These are phyloP conservation scores for Eudemis profundana DNA, from an alignment of 2,888 invertebrate genomes.

Conservation along the genomic window DNA sequence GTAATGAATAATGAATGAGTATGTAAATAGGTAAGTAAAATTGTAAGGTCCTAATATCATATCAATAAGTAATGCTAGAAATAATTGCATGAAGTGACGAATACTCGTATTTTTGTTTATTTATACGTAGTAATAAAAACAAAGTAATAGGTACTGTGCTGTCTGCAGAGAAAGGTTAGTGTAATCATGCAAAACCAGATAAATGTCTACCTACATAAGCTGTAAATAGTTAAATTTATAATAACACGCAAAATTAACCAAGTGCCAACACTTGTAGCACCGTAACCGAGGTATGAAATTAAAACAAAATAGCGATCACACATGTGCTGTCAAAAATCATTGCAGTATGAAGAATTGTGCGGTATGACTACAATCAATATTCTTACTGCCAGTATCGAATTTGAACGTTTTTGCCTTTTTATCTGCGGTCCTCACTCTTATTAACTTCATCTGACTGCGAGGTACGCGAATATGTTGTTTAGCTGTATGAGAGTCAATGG, in stretches of 20 bases:
- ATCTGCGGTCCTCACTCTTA: constrained; percentile 86
- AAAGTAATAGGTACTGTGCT: neutral
- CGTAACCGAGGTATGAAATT: constrained; percentile 56
- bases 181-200: constrained; percentile 46
- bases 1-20: too few species aligned
- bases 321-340: constrained; percentile 65
- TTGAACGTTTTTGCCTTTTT: constrained; percentile 84
- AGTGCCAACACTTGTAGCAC: constrained; percentile 45
- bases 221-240: constrained; percentile 9
- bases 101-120: neutral
- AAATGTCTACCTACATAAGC: constrained; percentile 38
- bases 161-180: constrained; percentile 19
- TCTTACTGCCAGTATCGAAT: constrained; percentile 88
- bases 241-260: constrained; percentile 26
- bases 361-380: constrained; percentile 51
- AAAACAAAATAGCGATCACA: constrained; percentile 60
- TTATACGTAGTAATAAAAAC: neutral
- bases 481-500: constrained; percentile 71
- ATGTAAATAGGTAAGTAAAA: too few species aligned
- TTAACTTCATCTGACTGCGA: constrained; percentile 87
- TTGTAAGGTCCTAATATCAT: too few species aligned
- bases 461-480: constrained; percentile 76
- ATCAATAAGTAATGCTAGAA: too few species aligned
- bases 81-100: too few species aligned
- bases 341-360: constrained; percentile 49